These are phyloP conservation scores for Pomatorhinus ruficollis DNA, from an alignment of 2,113 vertebrate genomes.

Conservation along the genomic window DNA sequence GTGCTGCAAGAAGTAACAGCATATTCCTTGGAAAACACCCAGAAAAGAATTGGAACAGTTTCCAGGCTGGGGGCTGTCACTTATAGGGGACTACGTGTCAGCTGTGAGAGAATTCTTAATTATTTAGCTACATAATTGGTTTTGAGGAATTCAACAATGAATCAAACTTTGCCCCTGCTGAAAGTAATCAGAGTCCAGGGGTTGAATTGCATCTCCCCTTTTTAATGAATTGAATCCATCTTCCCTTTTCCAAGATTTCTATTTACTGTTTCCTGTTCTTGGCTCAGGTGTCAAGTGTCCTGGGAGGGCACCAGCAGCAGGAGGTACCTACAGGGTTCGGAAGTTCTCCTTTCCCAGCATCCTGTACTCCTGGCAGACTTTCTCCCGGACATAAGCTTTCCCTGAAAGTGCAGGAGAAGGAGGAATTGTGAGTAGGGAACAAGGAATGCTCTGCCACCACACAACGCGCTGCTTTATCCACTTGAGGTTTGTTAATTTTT, in stretches of 20 bases:
- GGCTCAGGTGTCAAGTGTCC: no score
- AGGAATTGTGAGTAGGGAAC: background rate
- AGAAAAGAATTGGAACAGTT: background rate
- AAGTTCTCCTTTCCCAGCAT: constrained; percentile 74
- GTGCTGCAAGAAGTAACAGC: fast-evolving
- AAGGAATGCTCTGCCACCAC: background rate
- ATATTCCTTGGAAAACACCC: background rate
- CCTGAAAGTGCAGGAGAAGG: constrained; percentile 57
- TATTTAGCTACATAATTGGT: background rate
- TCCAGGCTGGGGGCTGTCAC: background rate
- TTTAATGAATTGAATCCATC: no score
- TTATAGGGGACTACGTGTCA: background rate
- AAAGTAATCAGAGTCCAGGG: background rate
- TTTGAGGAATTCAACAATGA: background rate
- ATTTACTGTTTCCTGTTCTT: background rate
- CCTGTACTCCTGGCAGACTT: constrained; percentile 74
- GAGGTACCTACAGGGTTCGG: constrained; percentile 71
- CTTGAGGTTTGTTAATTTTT: no score
- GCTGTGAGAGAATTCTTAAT: background rate
- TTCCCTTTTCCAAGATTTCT: background rate
- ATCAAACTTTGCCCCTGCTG: background rate
- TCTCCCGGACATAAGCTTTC: constrained; percentile 71
- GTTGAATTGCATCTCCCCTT: background rate
- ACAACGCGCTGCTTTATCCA: fast-evolving
- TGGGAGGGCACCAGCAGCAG: background rate